Percentiles rank a stretch among this genome's conserved stretches.
Evolutionary conservation across 2,888 invertebrate species (phyloP).

Genomic region (Dolomedes plantarius): DNA sequence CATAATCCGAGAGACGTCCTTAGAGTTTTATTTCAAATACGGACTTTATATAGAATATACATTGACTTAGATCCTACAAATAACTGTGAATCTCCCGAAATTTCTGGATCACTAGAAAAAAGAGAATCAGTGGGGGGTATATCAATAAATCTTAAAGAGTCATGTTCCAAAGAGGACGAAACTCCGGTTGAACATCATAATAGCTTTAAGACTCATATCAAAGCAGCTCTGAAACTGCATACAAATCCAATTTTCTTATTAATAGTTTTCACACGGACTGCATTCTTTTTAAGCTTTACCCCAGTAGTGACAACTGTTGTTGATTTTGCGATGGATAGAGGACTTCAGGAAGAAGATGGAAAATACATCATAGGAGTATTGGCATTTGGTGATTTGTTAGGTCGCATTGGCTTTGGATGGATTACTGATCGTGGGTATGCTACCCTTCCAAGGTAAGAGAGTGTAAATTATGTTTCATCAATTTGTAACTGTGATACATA

Average conservation of each 20-base stretch:
- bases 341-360: not conserved
- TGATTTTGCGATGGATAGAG: constrained; percentile 9
- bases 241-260: not conserved
- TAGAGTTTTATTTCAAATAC: not conserved
- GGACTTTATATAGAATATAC: not conserved
- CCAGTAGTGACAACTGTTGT: not conserved
- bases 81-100: not conserved
- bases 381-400: not conserved
- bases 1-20: not conserved
- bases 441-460: not conserved
- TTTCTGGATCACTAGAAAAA: not conserved
- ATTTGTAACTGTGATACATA: too few relatives aligned
- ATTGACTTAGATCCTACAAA: not conserved
- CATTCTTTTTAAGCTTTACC: not conserved
- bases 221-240: not conserved
- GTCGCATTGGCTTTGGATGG: not conserved
- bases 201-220: not conserved
- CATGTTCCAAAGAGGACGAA: too few relatives aligned
- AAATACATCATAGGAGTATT: not conserved
- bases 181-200: not conserved
- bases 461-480: too few relatives aligned
- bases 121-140: not conserved
- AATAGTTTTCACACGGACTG: not conserved
- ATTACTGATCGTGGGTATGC: not conserved
- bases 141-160: not conserved